Evolutionary conservation across 2,888 invertebrate genomes (phyloP).

Genomic region (Onthophagus sagittarius): DNA sequence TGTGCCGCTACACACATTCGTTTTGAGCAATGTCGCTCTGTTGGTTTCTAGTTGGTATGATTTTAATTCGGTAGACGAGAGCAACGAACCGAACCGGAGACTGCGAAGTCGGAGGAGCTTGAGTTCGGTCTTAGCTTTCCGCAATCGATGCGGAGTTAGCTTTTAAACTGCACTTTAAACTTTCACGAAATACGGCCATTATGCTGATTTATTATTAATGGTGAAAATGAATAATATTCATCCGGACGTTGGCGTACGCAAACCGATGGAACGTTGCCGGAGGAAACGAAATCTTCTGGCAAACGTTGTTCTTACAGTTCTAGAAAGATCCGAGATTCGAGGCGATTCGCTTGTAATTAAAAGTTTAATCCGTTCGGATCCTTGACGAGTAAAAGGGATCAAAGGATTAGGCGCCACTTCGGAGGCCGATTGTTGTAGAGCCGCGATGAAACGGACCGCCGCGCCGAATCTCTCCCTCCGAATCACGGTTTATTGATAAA

Average conservation of each 20-base stretch:
- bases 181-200: slow-evolving; percentile 10
- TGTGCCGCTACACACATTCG: too few species aligned
- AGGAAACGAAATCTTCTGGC: background rate
- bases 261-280: background rate
- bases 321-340: background rate
- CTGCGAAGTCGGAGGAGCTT: background rate
- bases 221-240: slow-evolving; percentile 7
- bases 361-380: background rate
- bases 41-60: background rate
- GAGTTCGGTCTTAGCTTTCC: background rate
- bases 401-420: background rate
- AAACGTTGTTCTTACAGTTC: background rate
- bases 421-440: background rate
- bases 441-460: background rate
- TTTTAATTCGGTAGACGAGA: background rate
- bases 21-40: background rate
- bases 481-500: background rate
- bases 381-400: background rate
- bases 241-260: background rate
- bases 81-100: background rate
- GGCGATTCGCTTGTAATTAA: background rate
- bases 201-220: slow-evolving; percentile 13
- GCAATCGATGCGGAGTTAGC: background rate
- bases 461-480: background rate
- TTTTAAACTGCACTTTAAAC: slow-evolving; percentile 14